Conservation (phyloP, 2,113 vertebrate species). For the Erythrocercus mccallii region DNA sequence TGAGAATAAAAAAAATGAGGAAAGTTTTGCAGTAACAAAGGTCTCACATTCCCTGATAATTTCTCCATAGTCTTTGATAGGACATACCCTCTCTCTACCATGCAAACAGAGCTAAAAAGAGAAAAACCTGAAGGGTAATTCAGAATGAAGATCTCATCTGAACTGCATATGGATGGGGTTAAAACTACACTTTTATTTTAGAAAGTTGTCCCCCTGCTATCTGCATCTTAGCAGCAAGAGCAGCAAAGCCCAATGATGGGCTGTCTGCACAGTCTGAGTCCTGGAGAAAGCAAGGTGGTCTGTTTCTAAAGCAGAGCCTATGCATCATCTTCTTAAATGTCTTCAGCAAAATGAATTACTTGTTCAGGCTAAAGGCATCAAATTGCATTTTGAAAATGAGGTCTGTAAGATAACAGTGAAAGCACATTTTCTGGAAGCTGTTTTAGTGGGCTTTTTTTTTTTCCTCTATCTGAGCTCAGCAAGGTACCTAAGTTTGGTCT, state of each 20-base stretch:
- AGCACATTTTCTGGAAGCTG: background rate
- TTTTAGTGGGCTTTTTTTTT: background rate
- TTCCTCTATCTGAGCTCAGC: background rate
- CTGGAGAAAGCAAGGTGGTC: background rate
- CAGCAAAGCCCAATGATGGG: rapidly evolving
- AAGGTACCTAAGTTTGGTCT: background rate
- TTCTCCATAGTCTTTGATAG: background rate
- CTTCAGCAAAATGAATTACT: background rate
- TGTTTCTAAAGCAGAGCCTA: background rate
- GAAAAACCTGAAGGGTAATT: background rate
- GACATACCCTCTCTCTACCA: background rate
- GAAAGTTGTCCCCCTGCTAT: background rate
- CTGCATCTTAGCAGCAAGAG: background rate
- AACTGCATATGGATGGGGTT: background rate
- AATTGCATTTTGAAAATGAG: background rate
- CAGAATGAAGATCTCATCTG: background rate
- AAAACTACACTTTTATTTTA: background rate
- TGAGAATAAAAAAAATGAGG: background rate
- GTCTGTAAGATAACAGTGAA: background rate
- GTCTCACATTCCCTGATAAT: background rate
- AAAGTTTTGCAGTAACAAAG: background rate
- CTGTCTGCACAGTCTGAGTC: background rate
- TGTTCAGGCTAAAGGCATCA: background rate
- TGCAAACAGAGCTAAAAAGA: background rate
- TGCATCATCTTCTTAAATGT: background rate